Evolutionary conservation across 2,888 invertebrate genomes (phyloP).

Genomic region (Ptychoptera contaminata): DNA sequence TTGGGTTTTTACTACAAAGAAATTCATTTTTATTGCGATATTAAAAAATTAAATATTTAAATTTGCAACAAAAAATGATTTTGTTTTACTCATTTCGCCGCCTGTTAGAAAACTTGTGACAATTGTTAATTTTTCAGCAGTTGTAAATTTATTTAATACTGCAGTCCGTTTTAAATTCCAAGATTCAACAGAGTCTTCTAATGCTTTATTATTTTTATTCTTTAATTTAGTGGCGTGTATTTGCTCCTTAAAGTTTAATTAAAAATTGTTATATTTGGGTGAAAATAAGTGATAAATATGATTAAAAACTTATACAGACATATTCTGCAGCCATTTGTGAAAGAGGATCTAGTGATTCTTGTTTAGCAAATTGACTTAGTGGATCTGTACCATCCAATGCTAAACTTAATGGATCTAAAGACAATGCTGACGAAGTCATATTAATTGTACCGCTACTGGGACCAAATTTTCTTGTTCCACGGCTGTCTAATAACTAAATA

Average conservation of each 20-base stretch:
- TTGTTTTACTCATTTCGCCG: conserved; percentile 65
- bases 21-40: conserved; percentile 12
- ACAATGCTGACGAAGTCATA: conserved; percentile 36
- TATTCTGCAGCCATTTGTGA: conserved; percentile 39
- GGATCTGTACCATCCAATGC: conserved; percentile 60
- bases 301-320: conserved; percentile 13
- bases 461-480: conserved; percentile 33
- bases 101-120: conserved; percentile 75
- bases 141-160: conserved; percentile 84
- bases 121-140: conserved; percentile 83
- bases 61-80: conserved; percentile 6
- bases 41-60: conserved; percentile 4
- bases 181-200: conserved; percentile 40
- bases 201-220: background rate
- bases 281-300: background rate
- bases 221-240: background rate
- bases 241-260: background rate
- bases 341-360: conserved; percentile 45
- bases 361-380: conserved; percentile 49
- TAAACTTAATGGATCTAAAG: conserved; percentile 36
- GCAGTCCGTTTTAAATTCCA: conserved; percentile 60
- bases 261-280: background rate
- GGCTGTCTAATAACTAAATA: conserved; percentile 36
- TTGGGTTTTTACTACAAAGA: conserved; percentile 65
- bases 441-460: conserved; percentile 32